Conservation (phyloP, 2,888 invertebrate species). For the Dasypogon diadema region DNA sequence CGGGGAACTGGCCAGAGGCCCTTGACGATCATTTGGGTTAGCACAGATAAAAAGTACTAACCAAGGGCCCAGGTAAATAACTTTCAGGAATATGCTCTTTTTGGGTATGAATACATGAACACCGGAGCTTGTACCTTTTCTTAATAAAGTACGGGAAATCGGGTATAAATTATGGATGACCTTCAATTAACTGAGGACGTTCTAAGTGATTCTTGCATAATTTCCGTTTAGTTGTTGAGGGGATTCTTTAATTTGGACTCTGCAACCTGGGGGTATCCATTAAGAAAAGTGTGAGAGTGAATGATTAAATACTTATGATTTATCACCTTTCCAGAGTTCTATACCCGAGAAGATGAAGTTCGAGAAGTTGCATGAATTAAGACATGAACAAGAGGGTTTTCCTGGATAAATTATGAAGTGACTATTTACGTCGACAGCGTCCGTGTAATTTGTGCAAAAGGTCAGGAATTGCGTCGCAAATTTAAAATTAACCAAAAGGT, state of each 20-base stretch:
- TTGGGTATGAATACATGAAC: slow-evolving; percentile 3
- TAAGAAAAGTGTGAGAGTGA: neutral
- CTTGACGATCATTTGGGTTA: slow-evolving; percentile 13
- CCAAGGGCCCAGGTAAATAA: slow-evolving; percentile 10
- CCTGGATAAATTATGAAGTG: no score
- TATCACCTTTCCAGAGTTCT: neutral
- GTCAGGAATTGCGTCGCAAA: no score
- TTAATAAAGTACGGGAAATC: neutral
- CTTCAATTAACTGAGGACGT: slow-evolving; percentile 17
- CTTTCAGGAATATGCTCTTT: neutral
- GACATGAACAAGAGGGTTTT: no score
- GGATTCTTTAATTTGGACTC: neutral
- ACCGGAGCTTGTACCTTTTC: neutral
- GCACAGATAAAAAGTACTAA: slow-evolving; percentile 5
- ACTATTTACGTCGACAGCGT: no score
- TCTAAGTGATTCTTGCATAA: slow-evolving; percentile 38
- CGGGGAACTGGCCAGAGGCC: neutral
- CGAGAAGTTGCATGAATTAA: no score
- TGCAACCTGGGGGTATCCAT: neutral
- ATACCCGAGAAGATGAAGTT: no score
- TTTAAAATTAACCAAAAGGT: no score
- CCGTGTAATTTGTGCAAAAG: no score
- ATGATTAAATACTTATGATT: slow-evolving; percentile 14
- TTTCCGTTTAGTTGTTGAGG: neutral
- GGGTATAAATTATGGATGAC: slow-evolving; percentile 11